Evolutionary conservation across 2,113 vertebrate genomes (phyloP).

Genomic region (Platanista minor): DNA sequence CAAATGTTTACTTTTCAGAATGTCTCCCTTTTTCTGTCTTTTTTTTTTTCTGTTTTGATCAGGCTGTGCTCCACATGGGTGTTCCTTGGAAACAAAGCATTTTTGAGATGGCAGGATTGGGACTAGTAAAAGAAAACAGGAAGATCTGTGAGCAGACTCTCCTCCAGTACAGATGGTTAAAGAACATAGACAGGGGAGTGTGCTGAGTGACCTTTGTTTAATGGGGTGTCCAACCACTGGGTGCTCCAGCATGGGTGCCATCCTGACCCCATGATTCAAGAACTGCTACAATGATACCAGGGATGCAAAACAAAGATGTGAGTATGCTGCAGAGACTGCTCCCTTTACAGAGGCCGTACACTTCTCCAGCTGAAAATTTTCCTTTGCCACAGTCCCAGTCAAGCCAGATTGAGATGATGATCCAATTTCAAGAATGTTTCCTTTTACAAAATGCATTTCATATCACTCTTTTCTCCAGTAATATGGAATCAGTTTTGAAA

Average conservation of each 20-base stretch:
- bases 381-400: neutral
- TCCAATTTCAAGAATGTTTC: neutral
- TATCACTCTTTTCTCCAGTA: neutral
- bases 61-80: neutral
- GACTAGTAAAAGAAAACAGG: neutral
- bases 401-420: neutral
- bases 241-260: neutral
- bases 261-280: neutral
- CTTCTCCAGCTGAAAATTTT: neutral
- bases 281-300: neutral
- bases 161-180: neutral
- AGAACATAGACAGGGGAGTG: neutral
- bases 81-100: neutral
- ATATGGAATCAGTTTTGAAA: neutral
- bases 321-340: neutral
- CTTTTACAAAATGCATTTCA: neutral
- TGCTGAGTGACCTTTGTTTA: neutral
- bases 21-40: neutral
- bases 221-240: neutral
- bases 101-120: neutral
- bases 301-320: neutral
- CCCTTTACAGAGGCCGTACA: accelerated
- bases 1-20: constrained; percentile 3
- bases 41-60: neutral
- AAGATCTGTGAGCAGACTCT: neutral